Conservation (phyloP, 2,113 vertebrate species). For the Colius striatus region DNA sequence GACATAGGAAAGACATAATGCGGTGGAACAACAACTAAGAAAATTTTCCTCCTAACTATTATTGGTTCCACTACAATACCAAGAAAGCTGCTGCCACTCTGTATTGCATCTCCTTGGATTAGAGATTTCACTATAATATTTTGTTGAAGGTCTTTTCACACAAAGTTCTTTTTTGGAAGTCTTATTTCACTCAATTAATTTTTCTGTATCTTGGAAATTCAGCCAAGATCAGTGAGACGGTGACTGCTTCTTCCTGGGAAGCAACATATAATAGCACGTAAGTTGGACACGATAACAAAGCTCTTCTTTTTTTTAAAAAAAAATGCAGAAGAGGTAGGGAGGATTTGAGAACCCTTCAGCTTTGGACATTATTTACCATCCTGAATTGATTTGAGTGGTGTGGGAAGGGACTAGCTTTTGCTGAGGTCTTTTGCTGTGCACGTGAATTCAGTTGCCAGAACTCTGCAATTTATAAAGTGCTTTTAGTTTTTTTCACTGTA, state of each 20-base stretch:
- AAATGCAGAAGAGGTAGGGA: neutral
- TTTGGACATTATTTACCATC: neutral
- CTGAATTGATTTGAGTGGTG: neutral
- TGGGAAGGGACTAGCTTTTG: neutral
- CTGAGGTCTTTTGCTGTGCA: neutral
- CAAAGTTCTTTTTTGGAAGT: neutral
- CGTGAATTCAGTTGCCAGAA: neutral
- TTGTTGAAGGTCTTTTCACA: neutral
- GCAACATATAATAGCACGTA: neutral
- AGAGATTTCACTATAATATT: slow-evolving; percentile 31
- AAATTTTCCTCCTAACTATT: neutral
- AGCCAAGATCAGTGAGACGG: neutral
- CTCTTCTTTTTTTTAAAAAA: neutral
- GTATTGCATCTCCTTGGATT: neutral
- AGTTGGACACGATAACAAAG: neutral
- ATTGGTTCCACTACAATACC: neutral
- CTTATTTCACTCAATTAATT: slow-evolving; percentile 54
- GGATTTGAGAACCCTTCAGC: neutral
- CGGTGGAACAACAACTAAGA: neutral
- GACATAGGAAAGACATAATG: neutral
- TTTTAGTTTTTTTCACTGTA: neutral
- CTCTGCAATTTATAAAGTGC: neutral
- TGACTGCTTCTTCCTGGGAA: neutral
- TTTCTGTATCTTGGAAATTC: slow-evolving; percentile 29
- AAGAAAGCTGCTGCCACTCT: neutral